These are phyloP conservation scores for Teleogryllus occipitalis DNA, from an alignment of 1,140 invertebrate genomes.

Conservation along the genomic window DNA sequence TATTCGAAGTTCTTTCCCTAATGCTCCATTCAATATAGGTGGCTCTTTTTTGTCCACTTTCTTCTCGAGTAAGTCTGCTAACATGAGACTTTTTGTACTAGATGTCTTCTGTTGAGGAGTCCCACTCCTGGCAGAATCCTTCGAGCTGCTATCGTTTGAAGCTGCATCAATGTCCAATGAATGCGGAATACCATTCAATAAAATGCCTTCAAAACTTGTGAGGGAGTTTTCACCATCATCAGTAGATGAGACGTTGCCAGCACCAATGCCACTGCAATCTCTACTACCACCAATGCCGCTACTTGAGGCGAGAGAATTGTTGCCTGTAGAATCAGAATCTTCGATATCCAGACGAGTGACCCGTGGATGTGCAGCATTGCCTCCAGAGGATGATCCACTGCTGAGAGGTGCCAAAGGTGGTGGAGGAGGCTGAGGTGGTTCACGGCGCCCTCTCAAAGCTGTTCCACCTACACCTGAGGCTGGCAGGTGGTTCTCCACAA, in stretches of 20 bases:
- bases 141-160: constrained; percentile 25
- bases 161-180: constrained; percentile 43
- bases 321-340: constrained; percentile 46
- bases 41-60: constrained; percentile 50
- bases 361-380: constrained; percentile 13
- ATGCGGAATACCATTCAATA: constrained; percentile 48
- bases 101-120: constrained; percentile 38
- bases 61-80: constrained; percentile 59
- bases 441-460: constrained; percentile 26
- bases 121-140: constrained; percentile 25
- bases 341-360: constrained; percentile 31
- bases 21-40: constrained; percentile 46
- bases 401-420: constrained; percentile 44
- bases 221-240: constrained; percentile 52
- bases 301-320: constrained; percentile 47
- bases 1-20: constrained; percentile 50
- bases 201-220: constrained; percentile 52
- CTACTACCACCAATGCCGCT: constrained; percentile 31
- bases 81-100: constrained; percentile 42
- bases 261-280: constrained; percentile 21
- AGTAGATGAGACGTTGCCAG: constrained; percentile 33
- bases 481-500: constrained; percentile 16
- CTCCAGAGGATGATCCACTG: constrained; percentile 19
- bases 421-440: constrained; percentile 26
- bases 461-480: constrained; percentile 1